Base-by-base conservation (phyloP, 2,113 vertebrate species). In the Eurypyga helias region DNA sequence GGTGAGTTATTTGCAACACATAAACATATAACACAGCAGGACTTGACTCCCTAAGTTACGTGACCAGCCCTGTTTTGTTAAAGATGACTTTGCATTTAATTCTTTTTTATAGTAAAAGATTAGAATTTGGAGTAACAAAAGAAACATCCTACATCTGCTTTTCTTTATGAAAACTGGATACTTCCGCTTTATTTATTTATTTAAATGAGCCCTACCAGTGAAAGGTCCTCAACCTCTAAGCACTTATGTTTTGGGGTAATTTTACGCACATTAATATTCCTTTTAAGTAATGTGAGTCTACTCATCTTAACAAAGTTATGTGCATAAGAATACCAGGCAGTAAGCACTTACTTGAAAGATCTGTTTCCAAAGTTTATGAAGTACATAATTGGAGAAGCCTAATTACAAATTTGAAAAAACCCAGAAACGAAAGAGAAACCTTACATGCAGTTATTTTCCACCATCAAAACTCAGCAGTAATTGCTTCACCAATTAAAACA, bases 351-450 rank as follows among this genome's bases (percentile, higher is more conserved):
- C 3, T 86, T 87, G 80, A 96, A 93, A 90, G 90, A 92, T 83
- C 49, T 83, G 46, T 61, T 95, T 95, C 91, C 91, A 92, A 96
- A 89, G 76, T 64, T 93, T 91, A 92, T 55, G 52, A 96, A 91
- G 80, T 52, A 89, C 28, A 48, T 93, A 93, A 93, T 84, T 88
- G 79, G 65, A 89, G 73, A 91, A 91, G 69, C 70, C 83, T 92
- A 96, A 89, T 89, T 95, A 95, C 67, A 90, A 93, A 94, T 90
- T 89, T 90, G 83, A 91, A 96, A 86, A 92, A 84, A 87, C 2
- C 8, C n/a, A 83, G 52, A 89, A 84, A 90, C 87, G 55, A 84
- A 78, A 86, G 80, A 76, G 49, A 73, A 93, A 91, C 55, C 67
- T 89, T 80, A 85, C 57, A 45, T 24, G 43, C 43, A 86, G 70